A percentile compares a stretch with the other conserved stretches of the same genome.
Conservation (phyloP, 2,113 vertebrate genomes). For the Martes martes region DNA sequence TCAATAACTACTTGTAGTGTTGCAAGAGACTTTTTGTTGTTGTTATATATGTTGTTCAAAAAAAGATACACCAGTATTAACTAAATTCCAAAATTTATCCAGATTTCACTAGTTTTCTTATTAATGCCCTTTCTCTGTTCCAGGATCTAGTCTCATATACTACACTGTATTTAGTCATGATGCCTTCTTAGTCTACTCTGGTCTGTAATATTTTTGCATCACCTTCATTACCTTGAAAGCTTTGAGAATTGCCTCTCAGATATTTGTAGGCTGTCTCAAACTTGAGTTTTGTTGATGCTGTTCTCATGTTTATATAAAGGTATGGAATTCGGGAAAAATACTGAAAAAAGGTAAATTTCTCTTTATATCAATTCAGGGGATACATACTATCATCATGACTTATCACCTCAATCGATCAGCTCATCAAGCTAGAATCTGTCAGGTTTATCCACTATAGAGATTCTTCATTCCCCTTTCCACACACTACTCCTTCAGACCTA, state of each 20-base stretch:
- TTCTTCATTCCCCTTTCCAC: not conserved
- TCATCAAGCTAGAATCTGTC: not conserved
- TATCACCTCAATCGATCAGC: not conserved
- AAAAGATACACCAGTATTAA: not conserved
- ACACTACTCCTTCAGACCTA: not conserved
- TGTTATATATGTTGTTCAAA: not conserved
- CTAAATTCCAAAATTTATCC: not conserved
- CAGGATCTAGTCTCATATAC: no score
- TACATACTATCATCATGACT: not conserved
- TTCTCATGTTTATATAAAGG: not conserved
- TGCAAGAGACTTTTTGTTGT: not conserved
- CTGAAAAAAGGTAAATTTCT: not conserved
- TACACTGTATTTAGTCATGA: not conserved
- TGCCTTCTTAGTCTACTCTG: not conserved
- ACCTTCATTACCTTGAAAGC: not conserved
- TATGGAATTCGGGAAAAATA: not conserved
- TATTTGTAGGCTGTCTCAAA: not conserved
- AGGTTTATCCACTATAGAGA: not conserved
- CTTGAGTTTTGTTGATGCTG: not conserved
- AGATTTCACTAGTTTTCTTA: not conserved
- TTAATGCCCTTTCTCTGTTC: not conserved
- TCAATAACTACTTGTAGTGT: not conserved
- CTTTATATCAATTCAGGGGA: not conserved
- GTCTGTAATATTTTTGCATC: not conserved
- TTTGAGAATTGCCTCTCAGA: not conserved